These are phyloP conservation scores for Nothocercus nigrocapillus DNA, from an alignment of 2,113 vertebrate genomes.

Conservation along the genomic window DNA sequence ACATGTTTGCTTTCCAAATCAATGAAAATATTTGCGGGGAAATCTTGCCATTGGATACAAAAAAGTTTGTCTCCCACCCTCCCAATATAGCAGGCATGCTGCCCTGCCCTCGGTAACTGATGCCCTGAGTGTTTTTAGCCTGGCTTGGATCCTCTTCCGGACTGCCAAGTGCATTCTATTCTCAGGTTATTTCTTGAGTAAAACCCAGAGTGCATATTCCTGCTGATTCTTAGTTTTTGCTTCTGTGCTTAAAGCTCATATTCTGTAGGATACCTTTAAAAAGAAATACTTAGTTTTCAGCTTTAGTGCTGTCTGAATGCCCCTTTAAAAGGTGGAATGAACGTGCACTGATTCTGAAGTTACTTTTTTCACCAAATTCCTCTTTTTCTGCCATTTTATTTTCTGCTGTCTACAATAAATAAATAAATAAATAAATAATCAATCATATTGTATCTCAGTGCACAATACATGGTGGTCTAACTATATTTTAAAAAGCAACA, in stretches of 20 bases:
- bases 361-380: background rate
- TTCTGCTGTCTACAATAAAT: background rate
- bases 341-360: background rate
- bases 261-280: background rate
- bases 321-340: background rate
- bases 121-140: background rate
- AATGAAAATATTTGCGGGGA: conserved; percentile 52
- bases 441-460: background rate
- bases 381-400: background rate
- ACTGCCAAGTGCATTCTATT: background rate
- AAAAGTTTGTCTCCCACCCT: background rate
- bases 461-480: background rate
- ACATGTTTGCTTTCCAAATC: conserved; percentile 57
- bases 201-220: background rate
- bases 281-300: background rate
- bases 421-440: background rate
- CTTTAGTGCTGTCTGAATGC: background rate
- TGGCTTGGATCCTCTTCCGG: background rate
- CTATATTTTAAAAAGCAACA: background rate
- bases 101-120: background rate
- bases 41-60: conserved; percentile 19
- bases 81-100: background rate
- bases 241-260: background rate
- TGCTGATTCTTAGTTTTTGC: background rate
- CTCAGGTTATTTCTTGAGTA: background rate